Conservation (phyloP, 1,140 invertebrate genomes). For the Acromyrmex heyeri region DNA sequence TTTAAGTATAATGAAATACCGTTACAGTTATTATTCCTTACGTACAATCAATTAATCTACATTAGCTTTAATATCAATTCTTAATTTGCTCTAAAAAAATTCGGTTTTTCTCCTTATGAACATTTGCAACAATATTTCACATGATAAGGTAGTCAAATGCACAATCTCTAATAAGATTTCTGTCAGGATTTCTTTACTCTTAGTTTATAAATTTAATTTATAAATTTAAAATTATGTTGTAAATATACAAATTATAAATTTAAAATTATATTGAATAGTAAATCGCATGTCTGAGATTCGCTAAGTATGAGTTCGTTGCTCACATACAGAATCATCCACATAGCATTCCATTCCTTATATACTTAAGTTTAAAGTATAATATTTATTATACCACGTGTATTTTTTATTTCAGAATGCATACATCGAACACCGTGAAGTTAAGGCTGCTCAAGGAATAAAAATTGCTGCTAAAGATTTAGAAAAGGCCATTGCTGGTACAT, state of each 20-base stretch:
- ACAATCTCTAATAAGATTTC: background rate
- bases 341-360: background rate
- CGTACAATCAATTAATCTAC: background rate
- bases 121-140: background rate
- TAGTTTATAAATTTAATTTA: too few species aligned
- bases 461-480: constrained; percentile 99
- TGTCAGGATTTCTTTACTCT: background rate
- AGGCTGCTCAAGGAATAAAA: constrained; percentile 99
- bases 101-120: background rate
- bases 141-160: background rate
- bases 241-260: too few species aligned
- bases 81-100: background rate
- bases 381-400: constrained; percentile 27
- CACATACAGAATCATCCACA: background rate
- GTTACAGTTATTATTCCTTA: background rate
- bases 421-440: constrained; percentile 97
- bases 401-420: constrained; percentile 93
- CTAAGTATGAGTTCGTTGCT: background rate
- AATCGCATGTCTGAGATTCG: too few species aligned
- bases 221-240: too few species aligned
- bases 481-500: constrained; percentile 96
- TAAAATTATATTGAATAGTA: too few species aligned
- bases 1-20: background rate
- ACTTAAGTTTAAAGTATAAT: constrained; percentile 2
- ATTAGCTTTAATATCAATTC: background rate